Conservation (phyloP, 2,797 vertebrate species). For the Garrulus glandarius region DNA sequence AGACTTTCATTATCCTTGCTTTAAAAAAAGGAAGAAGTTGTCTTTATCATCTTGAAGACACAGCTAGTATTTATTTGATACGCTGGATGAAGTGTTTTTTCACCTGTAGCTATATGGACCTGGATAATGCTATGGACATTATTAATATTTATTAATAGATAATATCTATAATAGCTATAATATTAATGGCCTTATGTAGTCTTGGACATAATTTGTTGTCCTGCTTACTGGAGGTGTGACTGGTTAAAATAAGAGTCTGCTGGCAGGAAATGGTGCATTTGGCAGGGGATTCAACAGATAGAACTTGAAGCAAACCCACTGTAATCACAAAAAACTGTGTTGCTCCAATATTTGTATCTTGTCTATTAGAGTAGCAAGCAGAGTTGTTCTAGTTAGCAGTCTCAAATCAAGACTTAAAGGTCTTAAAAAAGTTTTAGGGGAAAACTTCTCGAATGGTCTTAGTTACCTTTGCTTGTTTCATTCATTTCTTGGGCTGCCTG, state of each 20-base stretch:
- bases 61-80: neutral
- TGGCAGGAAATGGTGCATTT: neutral
- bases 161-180: neutral
- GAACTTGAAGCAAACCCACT: neutral
- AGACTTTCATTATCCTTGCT: neutral
- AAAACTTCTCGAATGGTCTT: neutral
- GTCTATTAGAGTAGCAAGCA: neutral
- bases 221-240: neutral
- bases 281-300: neutral
- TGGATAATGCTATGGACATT: neutral
- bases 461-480: neutral
- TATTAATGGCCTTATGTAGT: neutral
- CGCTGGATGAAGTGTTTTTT: neutral
- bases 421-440: neutral
- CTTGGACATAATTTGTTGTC: neutral
- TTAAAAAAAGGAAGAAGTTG: neutral
- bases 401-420: neutral
- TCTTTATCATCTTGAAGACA: neutral
- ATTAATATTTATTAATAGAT: neutral
- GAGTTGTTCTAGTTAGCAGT: neutral
- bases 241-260: neutral
- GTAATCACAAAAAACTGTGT: neutral
- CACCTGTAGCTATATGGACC: neutral
- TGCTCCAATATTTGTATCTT: neutral
- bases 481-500: neutral